These are phyloP conservation scores for Polietes domitor DNA, from an alignment of 2,888 invertebrate species.

Conservation along the genomic window DNA sequence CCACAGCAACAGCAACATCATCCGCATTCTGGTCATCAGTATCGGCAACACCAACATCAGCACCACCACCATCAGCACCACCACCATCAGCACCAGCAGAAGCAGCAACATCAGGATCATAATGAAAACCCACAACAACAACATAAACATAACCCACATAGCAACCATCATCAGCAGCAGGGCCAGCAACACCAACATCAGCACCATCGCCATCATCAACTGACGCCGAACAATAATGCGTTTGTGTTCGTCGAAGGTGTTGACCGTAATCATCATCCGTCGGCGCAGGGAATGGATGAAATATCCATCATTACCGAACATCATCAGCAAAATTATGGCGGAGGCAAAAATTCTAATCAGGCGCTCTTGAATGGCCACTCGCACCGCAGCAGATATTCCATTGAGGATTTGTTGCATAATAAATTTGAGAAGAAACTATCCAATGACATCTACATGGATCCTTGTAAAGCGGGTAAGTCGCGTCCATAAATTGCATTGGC, in stretches of 20 bases:
- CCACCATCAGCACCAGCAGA: constrained; percentile 61
- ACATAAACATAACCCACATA: constrained; percentile 53
- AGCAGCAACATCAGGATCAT: constrained; percentile 52
- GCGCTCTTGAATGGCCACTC: constrained; percentile 46
- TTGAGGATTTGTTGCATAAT: constrained; percentile 85
- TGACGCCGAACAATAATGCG: constrained; percentile 29
- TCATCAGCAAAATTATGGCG: constrained; percentile 41
- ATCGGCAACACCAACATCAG: constrained; percentile 66
- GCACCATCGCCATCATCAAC: constrained; percentile 64
- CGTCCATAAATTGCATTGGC: neutral
- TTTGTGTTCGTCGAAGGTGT: constrained; percentile 9
- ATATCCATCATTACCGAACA: constrained; percentile 34
- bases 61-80: constrained; percentile 62
- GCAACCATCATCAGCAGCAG: constrained; percentile 51
- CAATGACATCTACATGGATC: constrained; percentile 90
- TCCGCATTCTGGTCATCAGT: constrained; percentile 64
- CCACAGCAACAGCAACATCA: constrained; percentile 59
- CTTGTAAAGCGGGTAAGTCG: constrained; percentile 92
- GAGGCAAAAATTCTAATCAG: constrained; percentile 48
- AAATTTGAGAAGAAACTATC: constrained; percentile 87
- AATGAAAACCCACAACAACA: constrained; percentile 51
- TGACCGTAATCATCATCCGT: constrained; percentile 11
- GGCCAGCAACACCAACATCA: constrained; percentile 67
- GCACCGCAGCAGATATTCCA: constrained; percentile 82
- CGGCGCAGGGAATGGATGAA: neutral